Conservation (phyloP, 2,797 vertebrate species). For the Sardinella longiceps region DNA sequence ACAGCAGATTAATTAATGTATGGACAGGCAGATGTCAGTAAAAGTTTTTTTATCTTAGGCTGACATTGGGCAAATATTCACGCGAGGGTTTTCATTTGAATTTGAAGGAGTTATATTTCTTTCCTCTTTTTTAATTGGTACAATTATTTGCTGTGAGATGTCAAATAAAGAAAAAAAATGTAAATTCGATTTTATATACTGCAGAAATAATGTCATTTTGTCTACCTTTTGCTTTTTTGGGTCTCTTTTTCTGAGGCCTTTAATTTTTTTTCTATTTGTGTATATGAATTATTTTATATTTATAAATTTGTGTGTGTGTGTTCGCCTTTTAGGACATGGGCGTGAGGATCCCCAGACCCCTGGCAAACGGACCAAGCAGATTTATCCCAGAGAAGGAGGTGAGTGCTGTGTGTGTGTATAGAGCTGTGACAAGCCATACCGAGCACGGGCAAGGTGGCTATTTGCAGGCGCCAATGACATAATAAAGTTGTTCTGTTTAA, state of each 20-base stretch:
- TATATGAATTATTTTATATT: too few species aligned
- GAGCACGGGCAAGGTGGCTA: not conserved
- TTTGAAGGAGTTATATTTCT: not conserved
- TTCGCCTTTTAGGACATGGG: slow-evolving; percentile 94
- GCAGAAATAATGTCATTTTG: too few species aligned
- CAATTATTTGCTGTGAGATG: not conserved
- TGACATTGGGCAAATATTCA: not conserved
- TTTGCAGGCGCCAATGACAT: not conserved
- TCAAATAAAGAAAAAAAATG: not conserved
- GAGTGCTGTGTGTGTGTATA: too few species aligned
- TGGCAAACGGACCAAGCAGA: slow-evolving; percentile 97
- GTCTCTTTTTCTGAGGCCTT: not conserved
- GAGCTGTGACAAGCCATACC: not conserved
- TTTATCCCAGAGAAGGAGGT: slow-evolving; percentile 99
- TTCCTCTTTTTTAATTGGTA: not conserved
- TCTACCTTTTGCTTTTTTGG: not conserved
- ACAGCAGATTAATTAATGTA: not conserved
- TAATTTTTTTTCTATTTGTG: not conserved
- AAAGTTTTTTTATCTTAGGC: not conserved
- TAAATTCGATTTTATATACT: not conserved
- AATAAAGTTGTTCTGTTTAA: not conserved
- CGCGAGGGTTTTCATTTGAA: not conserved
- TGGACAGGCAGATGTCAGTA: not conserved
- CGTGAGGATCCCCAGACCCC: slow-evolving; percentile 91
- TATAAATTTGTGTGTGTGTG: slow-evolving; percentile 20